Evolutionary conservation across 2,888 invertebrate genomes (phyloP), one percentile per base, ranked within the genome.

Genomic region (Tetramorium bicarinatum): DNA sequence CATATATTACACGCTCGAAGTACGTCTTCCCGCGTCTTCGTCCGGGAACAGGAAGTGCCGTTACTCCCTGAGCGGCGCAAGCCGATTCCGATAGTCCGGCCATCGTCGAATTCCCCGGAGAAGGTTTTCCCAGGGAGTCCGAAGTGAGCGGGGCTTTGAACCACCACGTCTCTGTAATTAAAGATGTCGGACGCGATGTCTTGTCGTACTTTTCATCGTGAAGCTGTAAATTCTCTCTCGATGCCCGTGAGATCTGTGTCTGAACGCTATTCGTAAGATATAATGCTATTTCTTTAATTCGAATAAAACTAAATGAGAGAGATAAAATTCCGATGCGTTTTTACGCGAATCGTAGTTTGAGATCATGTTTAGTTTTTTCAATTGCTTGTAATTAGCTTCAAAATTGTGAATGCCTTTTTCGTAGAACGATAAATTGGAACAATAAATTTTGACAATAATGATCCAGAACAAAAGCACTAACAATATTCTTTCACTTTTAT

Each of bases 1-100:
- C 79, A 79, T 79, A 79, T 71, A 79, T 79, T 79, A 79, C 72
- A 79, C 59, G 71, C 59, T 71, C 72, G 59, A 80, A 44, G 21
- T 59, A 71, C 71, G 44, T 79, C 67, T 76, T 76, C 21, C 15
- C 54, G 79, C 71, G 47, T 69, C 67, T 54, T 67, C 67, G 71
- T 69, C 66, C 34, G 59, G 47, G 13, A 59, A 21, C 47, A 69
- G 72, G 59, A 80, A 80, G 79, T 80, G 72, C 79, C 72, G 79
- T 80, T 80, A 80, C 34, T 79, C 76, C 52, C 76, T 13, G 76
- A 54, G 54, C 54, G 25, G n/a, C 62, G 38, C 25, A 71, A 44
- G 44, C 79, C 56, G 79, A 79, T 79, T 79, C 59, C 11, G 79
- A 80, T 80, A 59, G 79, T 80, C 56, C 71, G 25, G 72, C 34